Evolutionary conservation across 1,140 invertebrate genomes (phyloP), one percentile per base, ranked within the genome.

Genomic region (Neodiprion fabricii): DNA sequence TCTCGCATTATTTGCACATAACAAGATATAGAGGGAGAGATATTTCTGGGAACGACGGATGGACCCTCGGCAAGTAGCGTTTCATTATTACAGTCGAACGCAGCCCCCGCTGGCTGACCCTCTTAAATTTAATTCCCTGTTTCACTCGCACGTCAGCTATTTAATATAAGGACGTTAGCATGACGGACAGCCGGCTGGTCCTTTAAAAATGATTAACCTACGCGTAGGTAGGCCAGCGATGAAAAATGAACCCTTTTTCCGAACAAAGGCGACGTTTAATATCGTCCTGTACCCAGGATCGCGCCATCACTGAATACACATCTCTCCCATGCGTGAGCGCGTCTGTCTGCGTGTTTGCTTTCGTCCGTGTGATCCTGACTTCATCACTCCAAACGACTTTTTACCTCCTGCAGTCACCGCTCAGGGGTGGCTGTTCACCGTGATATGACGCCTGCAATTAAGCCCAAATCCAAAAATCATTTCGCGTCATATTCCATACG

Each of bases 121-220:
- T 74, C 50, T 61, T 76, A 80, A 83, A 81, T 83, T 82, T 81
- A 77, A 82, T 84, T 79, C 79, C 67, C 67, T 28, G 48, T 74
- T 70, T 48, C 66, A 40, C 66, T 71, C 76, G 74, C 75, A 77
- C 75, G 74, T 73, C 77, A 67, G 65, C 48, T 48, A 70, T 70
- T 79, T 77, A 80, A 80, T 80, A 81, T 76, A 75, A 76, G 72
- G 66, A 76, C 78, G 70, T 70, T 53, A 49, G 67, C 74, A 76
- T 71, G 80, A 78, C 75, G 77, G 61, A 50, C 74, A 50, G 77
- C 67, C 83, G 84, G 82, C 83, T 84, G 78, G 75, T 80, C 76
- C 71, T 86, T 84, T 79, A 82, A 85, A 83, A 84, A 86, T 85
- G 82, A 83, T 86, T 85, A 85, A 83, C 79, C 78, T 77, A 74